phyloP scores from a whole-genome alignment of 2,113 vertebrate genomes.

The Lycaon pictus region DNA sequence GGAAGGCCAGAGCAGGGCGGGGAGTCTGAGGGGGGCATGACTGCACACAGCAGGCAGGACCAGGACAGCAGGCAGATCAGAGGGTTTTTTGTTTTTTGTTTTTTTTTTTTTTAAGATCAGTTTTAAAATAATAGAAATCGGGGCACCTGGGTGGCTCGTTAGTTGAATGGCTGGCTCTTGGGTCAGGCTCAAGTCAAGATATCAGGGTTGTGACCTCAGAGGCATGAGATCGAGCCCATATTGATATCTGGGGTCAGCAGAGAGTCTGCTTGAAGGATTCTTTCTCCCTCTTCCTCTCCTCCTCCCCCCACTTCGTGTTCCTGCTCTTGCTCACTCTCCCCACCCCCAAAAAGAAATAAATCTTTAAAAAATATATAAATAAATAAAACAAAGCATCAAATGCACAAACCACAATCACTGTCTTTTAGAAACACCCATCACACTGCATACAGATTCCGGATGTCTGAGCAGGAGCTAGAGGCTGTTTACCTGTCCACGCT shows the following conservation, averaged over 20 bases:
- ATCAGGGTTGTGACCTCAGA: not conserved
- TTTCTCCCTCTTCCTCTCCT: too few species aligned
- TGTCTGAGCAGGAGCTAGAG: not conserved
- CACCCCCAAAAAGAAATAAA: not conserved
- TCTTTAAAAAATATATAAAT: not conserved
- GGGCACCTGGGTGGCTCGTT: not conserved
- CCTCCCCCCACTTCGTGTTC: too few species aligned
- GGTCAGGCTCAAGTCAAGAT: not conserved
- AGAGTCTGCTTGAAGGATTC: too few species aligned
- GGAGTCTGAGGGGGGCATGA: too few species aligned
- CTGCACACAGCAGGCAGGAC: fast-evolving
- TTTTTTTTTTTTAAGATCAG: too few species aligned
- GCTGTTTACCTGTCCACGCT: not conserved
- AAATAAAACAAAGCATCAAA: not conserved
- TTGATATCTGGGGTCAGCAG: not conserved
- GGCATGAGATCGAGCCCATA: not conserved
- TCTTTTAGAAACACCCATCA: not conserved
- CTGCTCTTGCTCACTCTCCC: too few species aligned
- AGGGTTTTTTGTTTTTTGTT: too few species aligned
- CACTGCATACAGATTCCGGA: not conserved
- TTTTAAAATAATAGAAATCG: not conserved
- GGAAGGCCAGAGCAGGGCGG: not conserved
- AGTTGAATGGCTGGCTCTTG: not conserved
- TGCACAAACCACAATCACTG: not conserved
- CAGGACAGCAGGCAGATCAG: too few species aligned